These are phyloP conservation scores for Conus canariensis DNA, from an alignment of 2,888 invertebrate species.

Conservation along the genomic window DNA sequence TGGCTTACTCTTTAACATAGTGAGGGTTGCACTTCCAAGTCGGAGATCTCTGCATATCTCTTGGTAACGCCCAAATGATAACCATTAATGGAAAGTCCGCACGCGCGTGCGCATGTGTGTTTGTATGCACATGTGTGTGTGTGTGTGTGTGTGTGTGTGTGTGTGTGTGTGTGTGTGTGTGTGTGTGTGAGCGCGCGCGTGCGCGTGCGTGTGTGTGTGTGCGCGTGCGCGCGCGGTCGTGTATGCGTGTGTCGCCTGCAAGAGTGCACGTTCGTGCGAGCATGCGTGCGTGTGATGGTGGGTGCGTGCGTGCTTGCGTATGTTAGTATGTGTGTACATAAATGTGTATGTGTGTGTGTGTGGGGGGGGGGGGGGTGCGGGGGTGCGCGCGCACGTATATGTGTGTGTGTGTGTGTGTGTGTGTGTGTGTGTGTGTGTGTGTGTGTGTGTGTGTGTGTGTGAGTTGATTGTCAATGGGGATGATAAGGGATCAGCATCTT, in stretches of 20 bases:
- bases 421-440: no score
- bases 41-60: no score
- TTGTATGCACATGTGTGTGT: neutral
- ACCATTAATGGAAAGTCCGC: no score
- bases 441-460: no score
- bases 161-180: conserved; percentile 18
- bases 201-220: neutral
- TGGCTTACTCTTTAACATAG: neutral
- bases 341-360: no score
- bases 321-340: neutral
- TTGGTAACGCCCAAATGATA: no score
- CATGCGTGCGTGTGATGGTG: neutral
- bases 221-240: neutral
- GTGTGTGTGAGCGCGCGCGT: neutral
- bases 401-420: no score
- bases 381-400: no score
- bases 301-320: neutral
- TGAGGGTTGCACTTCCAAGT: neutral
- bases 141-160: neutral
- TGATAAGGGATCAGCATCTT: no score
- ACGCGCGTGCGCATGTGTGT: neutral
- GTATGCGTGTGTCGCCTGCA: neutral
- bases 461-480: no score
- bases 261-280: neutral
- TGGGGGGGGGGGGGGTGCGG: no score